phyloP scores from a whole-genome alignment of 2,113 vertebrate species.

The Tinamus guttatus region DNA sequence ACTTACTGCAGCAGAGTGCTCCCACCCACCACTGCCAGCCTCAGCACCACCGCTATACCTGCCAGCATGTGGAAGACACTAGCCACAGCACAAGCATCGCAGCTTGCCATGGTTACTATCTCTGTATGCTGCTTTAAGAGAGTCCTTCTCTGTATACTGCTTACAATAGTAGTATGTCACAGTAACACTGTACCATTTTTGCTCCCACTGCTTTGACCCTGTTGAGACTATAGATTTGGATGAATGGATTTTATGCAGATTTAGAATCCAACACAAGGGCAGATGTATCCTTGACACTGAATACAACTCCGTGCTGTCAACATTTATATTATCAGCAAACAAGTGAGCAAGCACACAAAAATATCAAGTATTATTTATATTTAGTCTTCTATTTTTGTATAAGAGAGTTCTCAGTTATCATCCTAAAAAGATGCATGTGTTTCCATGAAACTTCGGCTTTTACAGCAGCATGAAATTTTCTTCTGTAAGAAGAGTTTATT shows the following conservation, averaged over 20 bases:
- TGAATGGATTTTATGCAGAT: background rate
- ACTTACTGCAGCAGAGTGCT: background rate
- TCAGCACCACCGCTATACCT: background rate
- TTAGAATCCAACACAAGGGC: background rate
- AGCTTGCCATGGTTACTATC: background rate
- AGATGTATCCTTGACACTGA: rapidly evolving
- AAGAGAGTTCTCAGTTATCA: background rate
- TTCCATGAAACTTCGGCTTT: background rate
- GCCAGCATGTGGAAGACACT: background rate
- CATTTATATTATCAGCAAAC: background rate
- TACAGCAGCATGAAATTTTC: background rate
- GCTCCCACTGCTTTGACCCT: background rate
- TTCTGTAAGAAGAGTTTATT: background rate
- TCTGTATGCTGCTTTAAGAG: background rate
- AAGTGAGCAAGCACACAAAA: background rate
- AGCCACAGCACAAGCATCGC: background rate
- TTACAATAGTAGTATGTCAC: background rate
- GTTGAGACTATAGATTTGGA: too few relatives aligned
- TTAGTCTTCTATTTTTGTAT: background rate
- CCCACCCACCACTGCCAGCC: background rate
- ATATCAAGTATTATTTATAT: background rate
- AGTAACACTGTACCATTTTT: background rate
- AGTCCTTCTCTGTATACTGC: background rate
- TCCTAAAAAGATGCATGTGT: background rate
- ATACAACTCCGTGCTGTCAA: background rate